Base-by-base conservation (phyloP, 2,113 vertebrate species). In the Nestor notabilis region DNA sequence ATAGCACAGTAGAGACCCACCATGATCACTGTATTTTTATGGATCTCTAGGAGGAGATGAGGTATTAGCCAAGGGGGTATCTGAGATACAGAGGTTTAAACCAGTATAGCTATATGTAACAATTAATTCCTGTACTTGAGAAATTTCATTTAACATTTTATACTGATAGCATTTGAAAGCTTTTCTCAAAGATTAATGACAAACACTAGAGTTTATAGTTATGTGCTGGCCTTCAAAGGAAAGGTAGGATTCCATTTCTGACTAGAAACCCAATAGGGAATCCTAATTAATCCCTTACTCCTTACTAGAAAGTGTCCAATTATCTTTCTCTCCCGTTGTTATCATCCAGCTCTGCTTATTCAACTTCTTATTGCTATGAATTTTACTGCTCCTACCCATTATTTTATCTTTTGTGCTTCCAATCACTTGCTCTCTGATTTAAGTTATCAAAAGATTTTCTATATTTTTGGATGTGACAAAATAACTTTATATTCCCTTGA, bases 381-480 rank as follows among this genome's bases (percentile, higher is more conserved):
- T 88, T 83, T 63, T 75, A 71, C 37, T 37, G 28, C 18, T 77
- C 21, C n/a, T 50, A 65, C 9, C 13, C 33, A 49, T 16, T 78
- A 70, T 58, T 77, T 95, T 23, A 46, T 39, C 39, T 58, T 64
- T 49, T 52, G 18, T 65, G 61, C 52, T 84, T 94, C 74, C 4
- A 27, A 10, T 12, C 17, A 39, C 25, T 87, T 71, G 11, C 2
- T 53, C 9, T 66, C 50, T 55, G 25, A 21, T 39, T 90, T 69
- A 56, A 69, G 55, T 49, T 75, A 66, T 29, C 0, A 0, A 50
- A 78, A 17, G 11, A 35, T 16, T 65, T 83, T 39, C 19, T 35
- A 21, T 64, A 84, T 75, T 79, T 66, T 13, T n/a, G 5, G 28
- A 47, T 14, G 16, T 60, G 9, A 60, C 20, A 72, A 85, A 83